Percentiles rank a stretch among this genome's conserved stretches.
These are phyloP conservation scores for Lacerta bilineata DNA, from an alignment of 2,797 vertebrate genomes.

Conservation along the genomic window DNA sequence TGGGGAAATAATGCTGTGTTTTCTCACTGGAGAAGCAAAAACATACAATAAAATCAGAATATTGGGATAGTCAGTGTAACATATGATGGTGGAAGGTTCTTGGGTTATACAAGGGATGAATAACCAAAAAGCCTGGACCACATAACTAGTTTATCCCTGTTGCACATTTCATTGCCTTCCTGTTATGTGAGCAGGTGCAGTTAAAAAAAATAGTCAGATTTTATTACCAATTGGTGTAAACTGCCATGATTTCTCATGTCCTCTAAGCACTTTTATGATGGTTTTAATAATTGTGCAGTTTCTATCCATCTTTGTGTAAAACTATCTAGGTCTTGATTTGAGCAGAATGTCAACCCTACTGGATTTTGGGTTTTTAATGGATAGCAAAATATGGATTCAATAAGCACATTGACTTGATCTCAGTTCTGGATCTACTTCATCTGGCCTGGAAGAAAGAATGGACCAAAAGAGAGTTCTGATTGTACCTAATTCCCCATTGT, in stretches of 20 bases:
- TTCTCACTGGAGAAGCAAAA: constrained; percentile 11
- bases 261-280: not conserved
- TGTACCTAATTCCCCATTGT: not conserved
- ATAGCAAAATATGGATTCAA: not conserved
- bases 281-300: not conserved
- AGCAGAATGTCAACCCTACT: not conserved
- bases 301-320: not conserved
- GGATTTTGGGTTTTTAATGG: not conserved
- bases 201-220: not conserved
- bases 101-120: not conserved
- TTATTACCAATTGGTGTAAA: constrained; percentile 9
- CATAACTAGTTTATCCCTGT: not conserved
- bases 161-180: not conserved
- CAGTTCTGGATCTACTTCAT: not conserved
- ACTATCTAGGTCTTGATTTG: not conserved
- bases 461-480: not conserved
- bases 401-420: not conserved
- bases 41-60: constrained; percentile 20
- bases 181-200: constrained; percentile 14
- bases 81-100: not conserved
- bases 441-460: not conserved
- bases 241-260: not conserved
- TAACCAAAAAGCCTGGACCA: not conserved
- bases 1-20: constrained; percentile 12
- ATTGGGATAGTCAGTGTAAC: not conserved